Evolutionary conservation across 1,140 invertebrate genomes (phyloP), one percentile per base, ranked within the genome.

Genomic region (Macrobrachium rosenbergii): DNA sequence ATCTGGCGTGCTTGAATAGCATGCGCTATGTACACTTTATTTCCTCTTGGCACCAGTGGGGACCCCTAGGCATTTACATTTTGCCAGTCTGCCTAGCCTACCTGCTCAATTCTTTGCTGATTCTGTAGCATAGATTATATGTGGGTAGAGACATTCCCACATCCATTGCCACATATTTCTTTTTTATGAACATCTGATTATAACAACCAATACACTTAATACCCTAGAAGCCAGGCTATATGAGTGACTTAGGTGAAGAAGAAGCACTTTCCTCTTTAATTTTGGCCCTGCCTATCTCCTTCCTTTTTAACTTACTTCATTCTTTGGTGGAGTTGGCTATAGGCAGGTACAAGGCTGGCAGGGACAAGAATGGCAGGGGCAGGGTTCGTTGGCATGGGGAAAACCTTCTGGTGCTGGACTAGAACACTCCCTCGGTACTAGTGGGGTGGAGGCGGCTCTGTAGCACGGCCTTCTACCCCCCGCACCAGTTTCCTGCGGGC

Each of bases 391-490:
- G 81, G 79, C 63, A 67, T 83, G 58, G 28, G 79, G 81, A 72
- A 64, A 72, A 62, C 79, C 79, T 58, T 43, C 79, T 83, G 79
- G 86, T 82, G 86, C 86, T 88, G 86, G 86, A 88, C 86, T 88
- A 88, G 86, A 88, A 52, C 52, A 52, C 64, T 77, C 81, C 69
- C 37, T 17, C 62, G 81, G 88, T 76, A 92, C 93, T 93, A 93
- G 91, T 93, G 93, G 52, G 93, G 93, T 60, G 93, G 93, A 85
- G 93, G 93, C 64, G 93, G 93, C 83, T 93, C 93, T 83, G 93
- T 93, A 78, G 93, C 92, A 90, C 93, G 93, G 89, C 92, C 92
- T 88, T 93, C 93, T 88, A 93, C 92, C 72, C 93, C 91, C 81
- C 93, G 92, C 78, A 93, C 92, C 62, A 93, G 92, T 91, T 93